Base-by-base conservation (phyloP, 2,113 vertebrate genomes). In the Indicator maculatus region DNA sequence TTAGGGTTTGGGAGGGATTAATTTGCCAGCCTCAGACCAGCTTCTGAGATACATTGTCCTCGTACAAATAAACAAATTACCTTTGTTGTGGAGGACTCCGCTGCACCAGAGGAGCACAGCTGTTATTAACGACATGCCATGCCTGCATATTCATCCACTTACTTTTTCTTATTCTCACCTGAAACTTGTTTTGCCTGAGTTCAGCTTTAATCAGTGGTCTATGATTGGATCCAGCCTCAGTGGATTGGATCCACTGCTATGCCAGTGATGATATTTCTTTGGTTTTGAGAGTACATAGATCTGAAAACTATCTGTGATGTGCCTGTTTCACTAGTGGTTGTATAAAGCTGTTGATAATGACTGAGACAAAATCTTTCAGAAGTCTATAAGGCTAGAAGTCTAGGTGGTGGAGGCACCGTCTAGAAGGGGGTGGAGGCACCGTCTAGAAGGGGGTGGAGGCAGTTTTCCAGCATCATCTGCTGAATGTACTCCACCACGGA, bases 271-370 rank as follows among this genome's bases (percentile, higher is more conserved):
- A 66, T 36, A 30, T 45, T 31, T 38, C 73, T 94, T 45, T 84
- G 30, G 30, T 36, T 39, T 55, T 1, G 2, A 60, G 38, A 64
- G 8, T 21, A 36, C 0, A 0, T 7, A 50, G 33, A 38, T 55
- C 11, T 60, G 47, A 45, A 65, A 83, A 72, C 23, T 33, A 47
- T 8, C 16, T 24, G 10, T 59, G 11, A 7, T 3, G 7, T 56
- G 5, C 19, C 11, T 71, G 11, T 8, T 74, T 89, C 31, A 87
- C 23, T 26, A 52, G 21, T 36, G 27, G 7, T 31, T 82, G 59
- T 58, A 76, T n/a, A 26, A 4, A 64, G 18, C 20, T 33, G 18
- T 56, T 73, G 55, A 6, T 59, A 70, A 92, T 27, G 47, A 28
- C 52, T 56, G 21, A 78, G n/a, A 47, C 13, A 52, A 11, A 44